These are phyloP conservation scores for Tethya wilhelma DNA, from an alignment of 37 sponge, comb jelly and placozoan species.

Conservation along the genomic window DNA sequence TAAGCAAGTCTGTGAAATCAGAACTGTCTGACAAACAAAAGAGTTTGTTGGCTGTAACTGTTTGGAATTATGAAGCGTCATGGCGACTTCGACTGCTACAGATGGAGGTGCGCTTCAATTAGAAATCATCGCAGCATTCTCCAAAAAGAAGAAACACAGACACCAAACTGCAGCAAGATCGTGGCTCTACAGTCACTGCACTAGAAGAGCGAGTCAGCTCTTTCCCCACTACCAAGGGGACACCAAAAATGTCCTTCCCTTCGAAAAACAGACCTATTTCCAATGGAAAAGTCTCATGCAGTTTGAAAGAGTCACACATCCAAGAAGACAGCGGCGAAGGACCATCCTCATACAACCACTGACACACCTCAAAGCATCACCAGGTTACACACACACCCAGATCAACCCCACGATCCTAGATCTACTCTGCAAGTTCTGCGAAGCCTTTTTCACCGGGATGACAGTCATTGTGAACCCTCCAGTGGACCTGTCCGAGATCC, in stretches of 20 bases:
- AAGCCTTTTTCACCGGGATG: slow-evolving; percentile 64
- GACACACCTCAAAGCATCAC: not conserved
- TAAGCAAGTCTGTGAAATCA: no score
- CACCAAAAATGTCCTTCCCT: not conserved
- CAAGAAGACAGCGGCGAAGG: slow-evolving; percentile 28
- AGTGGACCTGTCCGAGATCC: slow-evolving; percentile 29
- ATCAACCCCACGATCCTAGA: slow-evolving; percentile 24
- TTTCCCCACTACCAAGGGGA: not conserved
- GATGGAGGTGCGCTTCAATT: not conserved
- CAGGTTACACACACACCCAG: slow-evolving; percentile 8
- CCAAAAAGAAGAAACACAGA: not conserved
- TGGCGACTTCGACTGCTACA: no score
- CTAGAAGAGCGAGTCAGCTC: not conserved
- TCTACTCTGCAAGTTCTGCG: slow-evolving; percentile 52
- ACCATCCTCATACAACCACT: slow-evolving; percentile 71
- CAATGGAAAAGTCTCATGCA: slow-evolving; percentile 56
- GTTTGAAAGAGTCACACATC: slow-evolving; percentile 51
- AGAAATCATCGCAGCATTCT: not conserved
- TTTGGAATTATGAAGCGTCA: no score
- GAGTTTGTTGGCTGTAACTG: no score
- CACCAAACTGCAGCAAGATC: no score
- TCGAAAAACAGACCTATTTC: slow-evolving; percentile 58
- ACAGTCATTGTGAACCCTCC: slow-evolving; percentile 42
- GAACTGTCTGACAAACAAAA: no score
- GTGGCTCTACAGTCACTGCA: no score